Conservation (phyloP, 1,140 invertebrate genomes). For the Venturia canescens region DNA sequence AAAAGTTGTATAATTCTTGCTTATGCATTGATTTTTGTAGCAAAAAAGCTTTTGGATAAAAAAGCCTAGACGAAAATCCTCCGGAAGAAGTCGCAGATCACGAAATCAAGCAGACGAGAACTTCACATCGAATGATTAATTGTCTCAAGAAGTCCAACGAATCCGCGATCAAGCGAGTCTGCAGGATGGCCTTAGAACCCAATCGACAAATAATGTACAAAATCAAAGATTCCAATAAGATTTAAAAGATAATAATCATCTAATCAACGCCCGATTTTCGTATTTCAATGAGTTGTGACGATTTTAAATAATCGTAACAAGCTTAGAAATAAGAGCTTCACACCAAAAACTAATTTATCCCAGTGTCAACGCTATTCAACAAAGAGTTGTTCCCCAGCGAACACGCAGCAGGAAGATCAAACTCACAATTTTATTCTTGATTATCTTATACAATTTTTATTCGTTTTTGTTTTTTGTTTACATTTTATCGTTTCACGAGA, state of each 20-base stretch:
- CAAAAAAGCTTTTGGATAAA: conserved; percentile 63
- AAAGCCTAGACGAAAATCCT: conserved; percentile 54
- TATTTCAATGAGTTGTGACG: conserved; percentile 38
- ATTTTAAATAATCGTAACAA: background rate
- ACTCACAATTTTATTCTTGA: conserved; percentile 27
- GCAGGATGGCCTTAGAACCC: background rate
- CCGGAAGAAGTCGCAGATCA: conserved; percentile 50
- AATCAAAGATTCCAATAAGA: background rate
- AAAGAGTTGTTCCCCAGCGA: background rate
- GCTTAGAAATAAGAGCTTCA: conserved; percentile 52
- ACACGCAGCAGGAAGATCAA: conserved; percentile 26
- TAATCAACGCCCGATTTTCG: conserved; percentile 27
- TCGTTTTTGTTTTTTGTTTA: conserved; percentile 22
- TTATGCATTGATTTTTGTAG: conserved; percentile 52
- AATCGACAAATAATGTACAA: background rate
- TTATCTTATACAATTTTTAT: conserved; percentile 18
- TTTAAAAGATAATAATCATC: conserved; percentile 14
- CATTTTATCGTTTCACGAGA: too few relatives aligned
- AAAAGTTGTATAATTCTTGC: background rate
- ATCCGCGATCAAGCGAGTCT: background rate
- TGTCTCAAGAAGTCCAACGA: background rate
- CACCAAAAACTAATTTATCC: conserved; percentile 64
- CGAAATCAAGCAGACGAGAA: conserved; percentile 31
- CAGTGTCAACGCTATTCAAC: conserved; percentile 43
- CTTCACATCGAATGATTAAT: background rate